Conservation (phyloP, 1,140 invertebrate genomes). For the Pemphigus obesinymphae region DNA sequence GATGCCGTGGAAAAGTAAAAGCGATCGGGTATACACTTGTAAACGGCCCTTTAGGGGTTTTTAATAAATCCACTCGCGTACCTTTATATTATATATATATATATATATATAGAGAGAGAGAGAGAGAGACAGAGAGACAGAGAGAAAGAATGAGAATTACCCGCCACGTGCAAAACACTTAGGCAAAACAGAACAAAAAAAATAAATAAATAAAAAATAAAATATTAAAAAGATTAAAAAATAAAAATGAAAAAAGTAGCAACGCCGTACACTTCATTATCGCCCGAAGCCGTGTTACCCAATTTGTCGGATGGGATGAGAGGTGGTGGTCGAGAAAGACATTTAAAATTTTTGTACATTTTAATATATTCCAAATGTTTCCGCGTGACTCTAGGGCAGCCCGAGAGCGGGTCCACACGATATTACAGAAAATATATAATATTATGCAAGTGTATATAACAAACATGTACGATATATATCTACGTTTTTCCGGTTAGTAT, state of each 20-base stretch:
- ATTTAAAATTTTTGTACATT: background rate
- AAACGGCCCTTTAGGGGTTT: background rate
- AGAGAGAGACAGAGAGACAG: background rate
- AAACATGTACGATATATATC: background rate
- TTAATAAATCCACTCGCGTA: constrained; percentile 34
- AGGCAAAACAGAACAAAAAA: background rate
- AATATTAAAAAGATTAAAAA: too few relatives aligned
- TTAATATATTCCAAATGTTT: background rate
- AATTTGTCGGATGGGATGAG: background rate
- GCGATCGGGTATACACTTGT: background rate
- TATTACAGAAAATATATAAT: background rate
- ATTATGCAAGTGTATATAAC: background rate
- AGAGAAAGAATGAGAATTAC: too few relatives aligned
- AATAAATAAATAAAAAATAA: background rate
- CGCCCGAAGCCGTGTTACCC: background rate
- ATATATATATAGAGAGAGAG: background rate
- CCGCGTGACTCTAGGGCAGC: background rate
- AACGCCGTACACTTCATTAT: background rate
- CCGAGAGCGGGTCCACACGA: too few relatives aligned
- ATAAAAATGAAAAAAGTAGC: constrained; percentile 1
- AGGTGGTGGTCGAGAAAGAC: background rate
- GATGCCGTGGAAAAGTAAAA: background rate
- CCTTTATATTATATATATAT: background rate
- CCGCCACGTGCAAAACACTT: background rate
- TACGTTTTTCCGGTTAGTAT: background rate